These are phyloP conservation scores for Pedionomus torquatus DNA, from an alignment of 2,113 vertebrate species.

Conservation along the genomic window DNA sequence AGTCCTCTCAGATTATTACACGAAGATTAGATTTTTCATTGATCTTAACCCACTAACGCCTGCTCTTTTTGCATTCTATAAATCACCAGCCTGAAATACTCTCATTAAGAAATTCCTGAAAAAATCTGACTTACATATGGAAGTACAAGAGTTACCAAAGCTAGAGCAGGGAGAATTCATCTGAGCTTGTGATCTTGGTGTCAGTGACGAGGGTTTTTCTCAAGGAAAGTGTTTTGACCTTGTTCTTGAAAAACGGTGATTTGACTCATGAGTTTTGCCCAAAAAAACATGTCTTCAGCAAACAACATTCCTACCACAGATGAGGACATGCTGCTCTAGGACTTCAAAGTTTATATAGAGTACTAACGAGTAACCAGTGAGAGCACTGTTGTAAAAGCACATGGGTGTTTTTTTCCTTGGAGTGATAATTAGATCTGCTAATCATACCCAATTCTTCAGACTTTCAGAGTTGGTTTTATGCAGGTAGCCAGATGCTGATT, in stretches of 20 bases:
- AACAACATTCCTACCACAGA: rapidly evolving
- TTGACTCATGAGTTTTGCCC: not conserved
- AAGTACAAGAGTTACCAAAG: not conserved
- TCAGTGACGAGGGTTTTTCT: not conserved
- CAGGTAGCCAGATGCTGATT: constrained; percentile 73
- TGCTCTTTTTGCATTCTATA: not conserved
- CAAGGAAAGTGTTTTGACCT: not conserved
- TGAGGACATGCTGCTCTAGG: not conserved
- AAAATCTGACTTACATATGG: not conserved
- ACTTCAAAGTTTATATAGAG: not conserved
- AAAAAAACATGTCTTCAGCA: rapidly evolving
- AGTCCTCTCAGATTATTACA: not conserved
- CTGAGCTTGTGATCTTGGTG: not conserved
- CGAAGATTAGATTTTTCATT: not conserved
- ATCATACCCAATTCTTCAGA: not conserved
- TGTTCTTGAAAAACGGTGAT: not conserved
- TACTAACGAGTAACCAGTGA: not conserved
- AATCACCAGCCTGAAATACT: not conserved
- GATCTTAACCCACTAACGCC: rapidly evolving
- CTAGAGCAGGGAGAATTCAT: not conserved
- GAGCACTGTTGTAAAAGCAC: not conserved
- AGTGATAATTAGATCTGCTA: not conserved
- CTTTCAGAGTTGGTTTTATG: not conserved
- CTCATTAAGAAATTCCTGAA: not conserved
- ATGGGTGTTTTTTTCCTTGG: not conserved